These are phyloP conservation scores for Dicycla oo DNA, from an alignment of 2,888 invertebrate species.

Conservation along the genomic window DNA sequence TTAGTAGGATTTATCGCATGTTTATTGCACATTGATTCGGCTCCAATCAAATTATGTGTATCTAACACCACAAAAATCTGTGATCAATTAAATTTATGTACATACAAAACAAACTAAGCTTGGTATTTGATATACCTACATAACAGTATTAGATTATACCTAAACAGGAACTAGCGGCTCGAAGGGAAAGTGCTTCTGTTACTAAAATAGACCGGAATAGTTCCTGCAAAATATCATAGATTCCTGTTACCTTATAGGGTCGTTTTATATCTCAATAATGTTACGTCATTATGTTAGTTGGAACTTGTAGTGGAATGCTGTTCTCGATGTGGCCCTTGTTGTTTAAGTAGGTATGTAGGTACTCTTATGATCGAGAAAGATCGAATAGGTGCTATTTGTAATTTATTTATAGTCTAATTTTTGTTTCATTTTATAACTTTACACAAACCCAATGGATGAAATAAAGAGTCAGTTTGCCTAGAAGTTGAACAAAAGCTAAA, in stretches of 20 bases:
- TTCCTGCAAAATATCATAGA: slow-evolving; percentile 55
- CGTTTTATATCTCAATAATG: slow-evolving; percentile 39
- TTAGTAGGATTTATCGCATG: not conserved
- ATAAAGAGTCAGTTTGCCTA: too few species aligned
- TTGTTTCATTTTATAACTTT: not conserved
- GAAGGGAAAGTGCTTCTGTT: slow-evolving; percentile 47
- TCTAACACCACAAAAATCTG: not conserved
- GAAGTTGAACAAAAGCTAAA: too few species aligned
- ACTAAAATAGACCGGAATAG: slow-evolving; percentile 38
- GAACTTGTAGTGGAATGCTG: slow-evolving; percentile 36
- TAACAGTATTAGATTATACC: slow-evolving; percentile 37
- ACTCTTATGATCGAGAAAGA: slow-evolving; percentile 15
- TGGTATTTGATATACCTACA: not conserved
- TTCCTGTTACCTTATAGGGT: slow-evolving; percentile 39
- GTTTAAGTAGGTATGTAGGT: not conserved
- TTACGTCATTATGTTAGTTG: slow-evolving; percentile 31
- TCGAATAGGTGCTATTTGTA: not conserved
- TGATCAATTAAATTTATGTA: not conserved
- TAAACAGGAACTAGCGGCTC: slow-evolving; percentile 39
- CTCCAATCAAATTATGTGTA: not conserved
- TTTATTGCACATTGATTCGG: not conserved
- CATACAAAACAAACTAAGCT: not conserved
- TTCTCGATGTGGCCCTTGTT: slow-evolving; percentile 6
- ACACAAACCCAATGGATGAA: not conserved
- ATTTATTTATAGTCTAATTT: too few species aligned